phyloP scores from a whole-genome alignment of 2,113 vertebrate species.

The Pyxicephalus adspersus region DNA sequence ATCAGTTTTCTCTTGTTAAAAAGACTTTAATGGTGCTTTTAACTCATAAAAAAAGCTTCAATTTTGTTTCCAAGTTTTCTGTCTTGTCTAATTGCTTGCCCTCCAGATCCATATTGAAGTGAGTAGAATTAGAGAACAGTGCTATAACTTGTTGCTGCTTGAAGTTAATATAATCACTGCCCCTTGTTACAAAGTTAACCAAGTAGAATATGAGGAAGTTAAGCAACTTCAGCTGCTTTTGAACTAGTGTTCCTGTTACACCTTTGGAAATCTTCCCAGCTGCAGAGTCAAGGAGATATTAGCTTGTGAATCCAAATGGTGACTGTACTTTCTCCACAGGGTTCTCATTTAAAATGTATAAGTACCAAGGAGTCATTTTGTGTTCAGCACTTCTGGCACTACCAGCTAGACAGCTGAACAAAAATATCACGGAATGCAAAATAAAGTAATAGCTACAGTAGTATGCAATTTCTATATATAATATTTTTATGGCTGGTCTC shows the following conservation, averaged over 20 bases:
- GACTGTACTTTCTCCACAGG: not conserved
- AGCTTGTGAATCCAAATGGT: not conserved
- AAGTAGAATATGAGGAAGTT: slow-evolving; percentile 73
- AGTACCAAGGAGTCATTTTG: not conserved
- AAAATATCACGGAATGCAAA: too few relatives aligned
- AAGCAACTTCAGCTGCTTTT: slow-evolving; percentile 77
- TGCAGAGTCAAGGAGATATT: slow-evolving; percentile 63
- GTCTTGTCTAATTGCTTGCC: slow-evolving; percentile 83
- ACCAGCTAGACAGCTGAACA: not conserved
- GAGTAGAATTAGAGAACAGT: slow-evolving; percentile 3
- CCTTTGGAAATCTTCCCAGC: slow-evolving; percentile 78
- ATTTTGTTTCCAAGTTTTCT: slow-evolving; percentile 85
- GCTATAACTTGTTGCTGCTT: slow-evolving; percentile 11
- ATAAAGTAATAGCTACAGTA: too few relatives aligned
- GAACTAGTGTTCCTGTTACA: slow-evolving; percentile 72
- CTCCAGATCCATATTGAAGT: slow-evolving; percentile 86
- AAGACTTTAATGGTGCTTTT: not conserved
- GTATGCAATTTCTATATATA: too few relatives aligned
- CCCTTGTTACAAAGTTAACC: slow-evolving; percentile 39
- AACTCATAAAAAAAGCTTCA: not conserved
- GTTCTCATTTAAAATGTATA: slow-evolving; percentile 4
- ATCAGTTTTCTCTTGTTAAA: not conserved
- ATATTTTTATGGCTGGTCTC: too few relatives aligned
- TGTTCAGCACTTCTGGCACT: not conserved
- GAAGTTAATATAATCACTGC: slow-evolving; percentile 28